These are phyloP conservation scores for Gopherus flavomarginatus DNA, from an alignment of 2,113 vertebrate genomes.

Conservation along the genomic window DNA sequence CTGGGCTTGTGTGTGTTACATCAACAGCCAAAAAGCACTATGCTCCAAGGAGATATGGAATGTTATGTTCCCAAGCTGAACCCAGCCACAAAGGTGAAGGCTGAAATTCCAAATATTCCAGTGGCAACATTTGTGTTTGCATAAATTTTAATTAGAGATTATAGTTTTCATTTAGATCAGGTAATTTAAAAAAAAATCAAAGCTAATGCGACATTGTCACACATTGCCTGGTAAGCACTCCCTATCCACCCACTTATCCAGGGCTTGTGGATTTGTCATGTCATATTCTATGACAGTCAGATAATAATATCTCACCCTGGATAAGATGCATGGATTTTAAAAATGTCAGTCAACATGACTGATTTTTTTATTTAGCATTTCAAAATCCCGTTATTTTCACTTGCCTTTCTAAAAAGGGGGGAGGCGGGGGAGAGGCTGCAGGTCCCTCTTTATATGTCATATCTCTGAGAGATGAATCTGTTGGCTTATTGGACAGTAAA, in stretches of 20 bases:
- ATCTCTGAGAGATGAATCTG: constrained; percentile 91
- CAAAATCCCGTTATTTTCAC: constrained; percentile 87
- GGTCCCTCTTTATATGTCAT: constrained; percentile 87
- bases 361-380: constrained; percentile 93
- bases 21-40: constrained; percentile 78
- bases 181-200: constrained; percentile 74
- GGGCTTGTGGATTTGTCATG: constrained; percentile 87
- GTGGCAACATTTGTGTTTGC: background rate
- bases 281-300: constrained; percentile 92
- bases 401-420: constrained; percentile 68
- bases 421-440: constrained; percentile 38
- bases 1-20: background rate
- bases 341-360: constrained; percentile 95
- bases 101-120: background rate
- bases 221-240: constrained; percentile 84
- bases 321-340: constrained; percentile 94
- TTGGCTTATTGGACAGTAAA: constrained; percentile 96
- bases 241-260: constrained; percentile 82
- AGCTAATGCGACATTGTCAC: constrained; percentile 80
- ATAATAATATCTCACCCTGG: constrained; percentile 91
- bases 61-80: background rate
- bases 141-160: background rate
- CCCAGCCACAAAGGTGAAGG: background rate
- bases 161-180: constrained; percentile 48
- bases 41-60: background rate